Base-by-base conservation (phyloP, 1,140 invertebrate species). In the Himalopsyche phryganea region DNA sequence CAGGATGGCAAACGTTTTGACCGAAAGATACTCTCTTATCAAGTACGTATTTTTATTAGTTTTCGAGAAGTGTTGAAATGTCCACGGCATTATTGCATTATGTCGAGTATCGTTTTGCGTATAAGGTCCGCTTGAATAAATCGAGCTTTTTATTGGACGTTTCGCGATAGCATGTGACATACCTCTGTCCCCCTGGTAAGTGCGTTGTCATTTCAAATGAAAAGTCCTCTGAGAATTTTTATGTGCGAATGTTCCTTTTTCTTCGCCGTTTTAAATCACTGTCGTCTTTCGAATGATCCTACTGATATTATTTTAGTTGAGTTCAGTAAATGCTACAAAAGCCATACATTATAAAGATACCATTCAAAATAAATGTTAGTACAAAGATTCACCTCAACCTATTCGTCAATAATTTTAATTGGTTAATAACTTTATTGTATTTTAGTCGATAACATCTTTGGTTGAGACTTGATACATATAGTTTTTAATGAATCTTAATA, bases 121-220 rank as follows among this genome's bases (percentile, higher is more conserved):
- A 50, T 54, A 17, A 41, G 36, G 52, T 58, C 55, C 60, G 19
- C 19, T 47, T 50, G 48, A 55, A 63, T 63, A 63, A 63, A 63
- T 63, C 61, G 48, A 32, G 46, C 47, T 50, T 53, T 63, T 63
- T 63, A 63, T 63, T 63, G 61, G 53, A 63, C 61, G 36, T 19
- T 19, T 17, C 1, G 35, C 59, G 61, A 63, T 63, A 63, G 57
- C 52, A 18, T 20, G 50, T 58, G 55, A 58, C 56, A 58, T 35
- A 47, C 49, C 50, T 56, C 51, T 51, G 56, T 63, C 55, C 61
- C 40, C 51, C 54, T 40, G 42, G 18, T 58, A 63, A 63, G 61
- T 63, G 61, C 61, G 56, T 63, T 63, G 61, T 63, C 61, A 63
- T 40, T 53, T 63, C 50, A 58, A 63, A 58, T 55, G 56, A 63